Base-by-base conservation (phyloP, 2,888 invertebrate genomes). In the Pardosa pseudoannulata region DNA sequence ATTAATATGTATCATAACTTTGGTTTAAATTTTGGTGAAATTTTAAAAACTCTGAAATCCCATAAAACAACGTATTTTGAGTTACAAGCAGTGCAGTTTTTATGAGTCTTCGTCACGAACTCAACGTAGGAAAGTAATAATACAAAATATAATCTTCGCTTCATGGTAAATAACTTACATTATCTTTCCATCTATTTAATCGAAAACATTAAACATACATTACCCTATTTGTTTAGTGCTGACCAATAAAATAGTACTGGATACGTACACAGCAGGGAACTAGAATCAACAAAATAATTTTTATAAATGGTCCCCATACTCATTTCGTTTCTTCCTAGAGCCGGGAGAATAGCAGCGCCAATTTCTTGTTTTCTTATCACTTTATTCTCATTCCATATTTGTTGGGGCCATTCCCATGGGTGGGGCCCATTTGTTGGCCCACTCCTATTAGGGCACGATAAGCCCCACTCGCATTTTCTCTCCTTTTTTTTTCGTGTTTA, bases 361-460 rank as follows among this genome's bases (percentile, higher is more conserved):
- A 73, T 85, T 85, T 85, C 78, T 50, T 78, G 78, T 85, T 85
- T 85, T 85, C 83, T 78, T 85, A 85, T 79, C 83, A 85, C 73
- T 85, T 78, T 85, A 78, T 78, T 85, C 83, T 85, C 78, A 85
- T 85, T 85, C 76, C 83, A 85, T 85, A 85, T 85, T 85, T 85
- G 83, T 62, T 72, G 73, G 78, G 78, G 73, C 72, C 67, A 71
- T 78, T 79, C 72, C 78, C 78, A 23, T 50, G 73, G 83, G 83
- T 72, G 68, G 83, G 64, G 74, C 78, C 83, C 83, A 85, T 85
- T 85, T 85, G 83, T 75, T 78, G 68, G 78, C 78, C 36, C 78
- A 78, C 72, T 85, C 71, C 73, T 85, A 85, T 85, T 85, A 85
- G 73, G 73, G 73, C 72, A 65, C 78, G 83, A 85, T 85, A 85